Evolutionary conservation across 2,888 invertebrate species (phyloP).

Genomic region (Oxytorus armatus): DNA sequence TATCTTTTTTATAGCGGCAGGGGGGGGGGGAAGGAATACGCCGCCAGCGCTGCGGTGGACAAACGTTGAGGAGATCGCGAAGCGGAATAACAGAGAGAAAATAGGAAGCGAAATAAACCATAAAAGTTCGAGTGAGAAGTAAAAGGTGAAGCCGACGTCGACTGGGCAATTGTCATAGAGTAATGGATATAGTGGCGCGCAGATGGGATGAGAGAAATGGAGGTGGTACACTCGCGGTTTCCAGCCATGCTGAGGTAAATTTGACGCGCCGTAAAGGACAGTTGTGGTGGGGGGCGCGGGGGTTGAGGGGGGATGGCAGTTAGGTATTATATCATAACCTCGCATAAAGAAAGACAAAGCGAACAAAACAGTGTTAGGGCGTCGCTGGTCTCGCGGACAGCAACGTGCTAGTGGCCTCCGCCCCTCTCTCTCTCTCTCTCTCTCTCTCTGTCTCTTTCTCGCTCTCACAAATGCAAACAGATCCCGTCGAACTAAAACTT

Average conservation of each 20-base stretch:
- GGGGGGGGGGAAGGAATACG: too few species aligned
- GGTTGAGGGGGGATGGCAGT: constrained; percentile 82
- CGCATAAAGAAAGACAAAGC: constrained; percentile 60
- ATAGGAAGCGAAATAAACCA: too few species aligned
- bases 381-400: constrained; percentile 70
- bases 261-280: constrained; percentile 70
- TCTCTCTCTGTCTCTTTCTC: constrained; percentile 32
- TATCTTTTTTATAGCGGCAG: too few species aligned
- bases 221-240: constrained; percentile 11
- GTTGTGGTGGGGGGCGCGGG: too few species aligned
- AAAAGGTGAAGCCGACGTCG: too few species aligned
- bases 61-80: too few species aligned
- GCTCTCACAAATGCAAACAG: constrained; percentile 76
- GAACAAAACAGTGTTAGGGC: constrained; percentile 65
- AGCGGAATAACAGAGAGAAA: too few species aligned
- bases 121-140: too few species aligned
- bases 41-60: too few species aligned
- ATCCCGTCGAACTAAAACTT: constrained; percentile 80
- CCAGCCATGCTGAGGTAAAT: constrained; percentile 18
- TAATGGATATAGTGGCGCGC: too few species aligned
- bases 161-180: too few species aligned
- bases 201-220: not conserved
- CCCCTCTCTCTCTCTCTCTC: constrained; percentile 41
- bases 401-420: constrained; percentile 62
- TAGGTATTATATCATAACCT: constrained; percentile 77